Percentiles rank a stretch among this genome's conserved stretches.
Conservation (phyloP, 2,797 vertebrate species). For the Gephyroberyx darwinii region DNA sequence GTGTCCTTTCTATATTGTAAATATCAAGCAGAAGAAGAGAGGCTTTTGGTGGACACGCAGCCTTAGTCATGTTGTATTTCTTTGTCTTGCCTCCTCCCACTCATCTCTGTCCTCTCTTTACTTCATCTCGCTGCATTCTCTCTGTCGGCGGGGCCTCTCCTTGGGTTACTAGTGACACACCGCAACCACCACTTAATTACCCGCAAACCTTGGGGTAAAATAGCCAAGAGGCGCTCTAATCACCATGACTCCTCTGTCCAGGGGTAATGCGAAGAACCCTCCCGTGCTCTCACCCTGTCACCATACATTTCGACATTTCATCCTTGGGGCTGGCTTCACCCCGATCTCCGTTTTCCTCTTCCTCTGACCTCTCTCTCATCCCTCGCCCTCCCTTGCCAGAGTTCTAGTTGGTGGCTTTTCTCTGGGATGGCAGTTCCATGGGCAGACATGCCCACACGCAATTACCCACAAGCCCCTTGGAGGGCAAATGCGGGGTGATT, state of each 20-base stretch:
- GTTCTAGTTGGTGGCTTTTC: constrained; percentile 72
- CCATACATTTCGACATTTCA: constrained; percentile 45
- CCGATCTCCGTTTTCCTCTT: constrained; percentile 37
- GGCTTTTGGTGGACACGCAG: constrained; percentile 23
- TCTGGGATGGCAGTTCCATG: constrained; percentile 68
- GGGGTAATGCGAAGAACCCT: constrained; percentile 50
- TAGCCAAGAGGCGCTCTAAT: constrained; percentile 51
- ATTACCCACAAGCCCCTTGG: constrained; percentile 75
- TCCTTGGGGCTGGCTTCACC: constrained; percentile 42
- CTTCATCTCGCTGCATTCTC: constrained; percentile 28
- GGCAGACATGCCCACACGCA: constrained; percentile 68
- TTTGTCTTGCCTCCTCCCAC: not conserved
- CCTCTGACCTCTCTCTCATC: constrained; percentile 57
- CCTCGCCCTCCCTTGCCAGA: constrained; percentile 49
- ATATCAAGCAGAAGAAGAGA: constrained; percentile 32
- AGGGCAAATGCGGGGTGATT: constrained; percentile 52
- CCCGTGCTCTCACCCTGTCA: constrained; percentile 57
- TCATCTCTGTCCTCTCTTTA: constrained; percentile 19
- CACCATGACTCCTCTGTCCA: constrained; percentile 42
- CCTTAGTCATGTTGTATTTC: constrained; percentile 9
- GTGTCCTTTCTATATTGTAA: constrained; percentile 28
- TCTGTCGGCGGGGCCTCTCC: constrained; percentile 43
- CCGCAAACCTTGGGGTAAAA: constrained; percentile 51
- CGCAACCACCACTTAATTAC: constrained; percentile 60
- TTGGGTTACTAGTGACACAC: constrained; percentile 56